phyloP scores from a whole-genome alignment of 2,113 vertebrate species.

The Ardeotis arabs region DNA sequence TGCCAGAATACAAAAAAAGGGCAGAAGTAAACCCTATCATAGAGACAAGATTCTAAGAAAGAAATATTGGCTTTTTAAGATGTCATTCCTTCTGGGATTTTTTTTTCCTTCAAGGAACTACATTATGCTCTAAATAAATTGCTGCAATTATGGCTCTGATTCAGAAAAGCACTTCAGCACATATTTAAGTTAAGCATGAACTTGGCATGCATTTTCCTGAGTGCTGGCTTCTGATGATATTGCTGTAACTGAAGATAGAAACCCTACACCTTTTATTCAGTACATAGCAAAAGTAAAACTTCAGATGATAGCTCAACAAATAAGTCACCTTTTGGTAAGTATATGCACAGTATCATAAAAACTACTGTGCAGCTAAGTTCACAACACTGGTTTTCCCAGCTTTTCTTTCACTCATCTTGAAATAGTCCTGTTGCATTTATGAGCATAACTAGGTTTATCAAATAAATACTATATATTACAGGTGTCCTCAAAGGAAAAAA shows the following conservation, averaged over 20 bases:
- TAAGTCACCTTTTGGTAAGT: background rate
- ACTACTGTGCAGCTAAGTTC: background rate
- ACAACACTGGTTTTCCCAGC: background rate
- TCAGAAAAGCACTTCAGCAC: conserved; percentile 38
- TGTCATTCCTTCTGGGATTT: background rate
- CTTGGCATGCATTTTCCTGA: background rate
- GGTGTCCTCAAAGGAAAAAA: background rate
- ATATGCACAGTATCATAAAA: background rate
- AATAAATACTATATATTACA: background rate
- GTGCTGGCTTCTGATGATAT: background rate
- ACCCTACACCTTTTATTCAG: background rate
- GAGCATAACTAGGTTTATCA: background rate
- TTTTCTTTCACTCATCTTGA: background rate
- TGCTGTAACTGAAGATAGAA: background rate
- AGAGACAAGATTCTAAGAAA: background rate
- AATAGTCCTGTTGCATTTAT: background rate
- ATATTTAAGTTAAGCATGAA: conserved; percentile 13
- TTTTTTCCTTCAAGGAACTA: background rate
- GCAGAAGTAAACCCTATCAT: background rate
- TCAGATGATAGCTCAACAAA: background rate
- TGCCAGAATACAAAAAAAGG: background rate
- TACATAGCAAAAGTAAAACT: background rate
- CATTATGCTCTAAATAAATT: background rate
- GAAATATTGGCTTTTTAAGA: background rate
- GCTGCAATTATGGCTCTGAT: conserved; percentile 6